phyloP scores from a whole-genome alignment of 2,888 invertebrate species.

The Bhutanitis thaidina region DNA sequence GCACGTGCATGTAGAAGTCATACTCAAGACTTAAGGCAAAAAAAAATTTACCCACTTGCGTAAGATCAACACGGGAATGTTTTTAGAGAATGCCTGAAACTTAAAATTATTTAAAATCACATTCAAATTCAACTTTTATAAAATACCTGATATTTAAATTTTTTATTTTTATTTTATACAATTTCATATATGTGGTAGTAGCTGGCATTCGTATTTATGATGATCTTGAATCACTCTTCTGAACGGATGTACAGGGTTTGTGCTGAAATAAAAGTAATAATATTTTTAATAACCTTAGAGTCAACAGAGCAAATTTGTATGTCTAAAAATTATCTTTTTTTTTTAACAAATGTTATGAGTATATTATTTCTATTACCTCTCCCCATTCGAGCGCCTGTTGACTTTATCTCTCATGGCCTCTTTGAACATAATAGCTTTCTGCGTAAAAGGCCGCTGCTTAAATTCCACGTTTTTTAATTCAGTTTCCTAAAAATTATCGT shows the following conservation, averaged over 20 bases:
- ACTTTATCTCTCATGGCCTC: conserved; percentile 51
- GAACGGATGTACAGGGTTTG: conserved; percentile 67
- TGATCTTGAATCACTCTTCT: conserved; percentile 37
- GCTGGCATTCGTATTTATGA: not conserved
- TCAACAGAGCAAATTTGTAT: too few relatives aligned
- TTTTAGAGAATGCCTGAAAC: not conserved
- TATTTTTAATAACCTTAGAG: too few relatives aligned
- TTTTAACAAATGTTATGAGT: not conserved
- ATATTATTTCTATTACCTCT: conserved; percentile 28
- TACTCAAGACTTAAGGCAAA: not conserved
- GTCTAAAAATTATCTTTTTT: too few relatives aligned
- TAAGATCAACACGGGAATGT: not conserved
- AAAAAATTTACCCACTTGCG: conserved; percentile 2
- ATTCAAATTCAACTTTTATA: too few relatives aligned
- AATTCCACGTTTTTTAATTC: conserved; percentile 42
- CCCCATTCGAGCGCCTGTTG: conserved; percentile 35
- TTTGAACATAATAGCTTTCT: conserved; percentile 51
- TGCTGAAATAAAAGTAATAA: conserved; percentile 36
- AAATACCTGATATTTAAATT: too few relatives aligned
- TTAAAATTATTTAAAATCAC: too few relatives aligned
- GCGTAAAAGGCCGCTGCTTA: conserved; percentile 60
- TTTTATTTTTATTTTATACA: not conserved
- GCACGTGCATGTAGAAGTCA: not conserved
- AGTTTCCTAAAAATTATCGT: conserved; percentile 43
- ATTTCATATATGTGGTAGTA: conserved; percentile 4